phyloP scores from a whole-genome alignment of 2,888 invertebrate genomes.

The Cyclophora albipunctata region DNA sequence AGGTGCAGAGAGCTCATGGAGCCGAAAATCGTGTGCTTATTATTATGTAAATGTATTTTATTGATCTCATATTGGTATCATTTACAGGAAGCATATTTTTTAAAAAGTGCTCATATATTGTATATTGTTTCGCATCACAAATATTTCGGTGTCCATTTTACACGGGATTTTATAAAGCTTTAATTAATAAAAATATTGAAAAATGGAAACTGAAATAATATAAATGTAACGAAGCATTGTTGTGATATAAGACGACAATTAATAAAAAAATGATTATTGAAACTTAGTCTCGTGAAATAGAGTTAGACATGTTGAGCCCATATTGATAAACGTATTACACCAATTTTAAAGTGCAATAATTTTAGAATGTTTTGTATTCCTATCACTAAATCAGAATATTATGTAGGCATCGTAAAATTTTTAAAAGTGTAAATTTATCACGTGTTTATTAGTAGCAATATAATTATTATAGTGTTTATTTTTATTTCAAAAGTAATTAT shows the following conservation, averaged over 20 bases:
- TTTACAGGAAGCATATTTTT: constrained; percentile 28
- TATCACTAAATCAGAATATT: constrained; percentile 8
- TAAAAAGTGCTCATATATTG: constrained; percentile 15
- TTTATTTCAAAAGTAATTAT: constrained; percentile 51
- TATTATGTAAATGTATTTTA: constrained; percentile 27
- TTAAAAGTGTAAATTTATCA: constrained; percentile 43
- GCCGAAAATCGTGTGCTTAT: constrained; percentile 34
- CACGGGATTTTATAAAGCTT: constrained; percentile 11
- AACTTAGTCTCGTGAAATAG: too few relatives aligned
- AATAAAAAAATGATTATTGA: constrained; percentile 8
- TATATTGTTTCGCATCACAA: constrained; percentile 25
- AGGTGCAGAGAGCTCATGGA: constrained; percentile 41
- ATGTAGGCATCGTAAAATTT: constrained; percentile 32
- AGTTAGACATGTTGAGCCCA: too few relatives aligned
- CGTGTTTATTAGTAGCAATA: constrained; percentile 30
- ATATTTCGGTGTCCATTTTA: constrained; percentile 28
- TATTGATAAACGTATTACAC: not conserved
- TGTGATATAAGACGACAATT: constrained; percentile 34
- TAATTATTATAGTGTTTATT: constrained; percentile 31
- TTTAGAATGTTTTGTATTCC: constrained; percentile 9
- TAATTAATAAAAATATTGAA: constrained; percentile 24
- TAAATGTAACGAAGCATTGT: constrained; percentile 28
- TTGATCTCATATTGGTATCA: constrained; percentile 53
- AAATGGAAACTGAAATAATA: constrained; percentile 29
- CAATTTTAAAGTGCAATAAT: constrained; percentile 19